Evolutionary conservation across 2,888 invertebrate species (phyloP).

Genomic region (Mechanitis mazaeus): DNA sequence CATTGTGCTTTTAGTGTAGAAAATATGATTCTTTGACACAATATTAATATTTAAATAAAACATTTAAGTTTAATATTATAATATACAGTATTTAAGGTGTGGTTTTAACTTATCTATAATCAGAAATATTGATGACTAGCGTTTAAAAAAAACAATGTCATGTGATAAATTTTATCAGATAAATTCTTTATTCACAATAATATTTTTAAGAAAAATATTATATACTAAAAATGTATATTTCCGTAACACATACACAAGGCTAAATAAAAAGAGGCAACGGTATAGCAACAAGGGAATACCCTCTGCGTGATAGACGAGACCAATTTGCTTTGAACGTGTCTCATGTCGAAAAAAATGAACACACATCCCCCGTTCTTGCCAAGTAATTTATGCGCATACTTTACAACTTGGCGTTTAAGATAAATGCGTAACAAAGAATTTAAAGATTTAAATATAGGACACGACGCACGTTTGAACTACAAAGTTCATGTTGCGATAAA

Average conservation of each 20-base stretch:
- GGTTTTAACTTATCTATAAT: too few relatives aligned
- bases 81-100: too few relatives aligned
- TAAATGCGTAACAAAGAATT: slow-evolving; percentile 25
- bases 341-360: slow-evolving; percentile 27
- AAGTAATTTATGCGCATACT: slow-evolving; percentile 49
- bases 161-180: too few relatives aligned
- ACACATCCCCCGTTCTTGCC: slow-evolving; percentile 27
- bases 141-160: too few relatives aligned
- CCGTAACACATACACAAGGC: neutral
- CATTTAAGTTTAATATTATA: too few relatives aligned
- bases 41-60: slow-evolving; percentile 7
- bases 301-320: slow-evolving; percentile 31
- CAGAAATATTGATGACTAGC: too few relatives aligned
- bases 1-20: slow-evolving; percentile 27
- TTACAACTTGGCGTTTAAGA: slow-evolving; percentile 34
- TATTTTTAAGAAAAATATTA: too few relatives aligned
- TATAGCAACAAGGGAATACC: slow-evolving; percentile 32
- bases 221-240: neutral
- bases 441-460: slow-evolving; percentile 2
- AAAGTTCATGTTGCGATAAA: too few relatives aligned
- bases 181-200: too few relatives aligned
- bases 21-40: slow-evolving; percentile 11
- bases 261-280: slow-evolving; percentile 5
- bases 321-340: slow-evolving; percentile 31
- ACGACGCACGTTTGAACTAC: too few relatives aligned